Percentiles rank a stretch among this genome's conserved stretches.
Evolutionary conservation across 2,888 invertebrate genomes (phyloP).

Genomic region (Spatulosminthurus flaviceps): DNA sequence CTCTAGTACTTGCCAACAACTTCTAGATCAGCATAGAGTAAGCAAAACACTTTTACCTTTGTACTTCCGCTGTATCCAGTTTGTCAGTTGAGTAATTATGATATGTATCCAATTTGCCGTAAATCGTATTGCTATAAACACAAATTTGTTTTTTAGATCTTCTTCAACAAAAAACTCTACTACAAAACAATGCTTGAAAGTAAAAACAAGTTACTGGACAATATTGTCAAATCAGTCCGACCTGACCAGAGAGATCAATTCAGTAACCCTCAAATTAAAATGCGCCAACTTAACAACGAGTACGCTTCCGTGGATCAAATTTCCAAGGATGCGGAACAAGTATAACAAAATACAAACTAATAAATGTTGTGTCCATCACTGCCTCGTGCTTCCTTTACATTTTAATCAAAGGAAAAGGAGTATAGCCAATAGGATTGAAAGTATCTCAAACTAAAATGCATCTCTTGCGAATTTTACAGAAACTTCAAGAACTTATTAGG

Average conservation of each 20-base stretch:
- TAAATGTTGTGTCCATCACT: too few relatives aligned
- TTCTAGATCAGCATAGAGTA: conserved; percentile 81
- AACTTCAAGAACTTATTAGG: conserved; percentile 79
- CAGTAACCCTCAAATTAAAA: conserved; percentile 72
- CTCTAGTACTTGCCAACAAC: conserved; percentile 71
- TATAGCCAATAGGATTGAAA: too few relatives aligned
- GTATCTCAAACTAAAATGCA: neutral
- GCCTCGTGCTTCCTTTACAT: too few relatives aligned
- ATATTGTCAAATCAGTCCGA: conserved; percentile 81
- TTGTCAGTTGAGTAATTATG: too few relatives aligned
- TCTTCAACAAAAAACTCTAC: conserved; percentile 88
- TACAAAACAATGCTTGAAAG: conserved; percentile 94
- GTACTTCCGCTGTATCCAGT: too few relatives aligned
- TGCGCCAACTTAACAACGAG: conserved; percentile 83
- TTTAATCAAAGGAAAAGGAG: too few relatives aligned
- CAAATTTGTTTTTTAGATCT: conserved; percentile 68
- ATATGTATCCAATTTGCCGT: too few relatives aligned
- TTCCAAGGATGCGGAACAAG: conserved; percentile 79
- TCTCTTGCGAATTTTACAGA: conserved; percentile 65
- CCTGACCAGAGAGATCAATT: conserved; percentile 80
- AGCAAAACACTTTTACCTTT: too few relatives aligned
- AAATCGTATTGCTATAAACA: too few relatives aligned
- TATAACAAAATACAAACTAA: conserved; percentile 47
- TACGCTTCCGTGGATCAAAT: conserved; percentile 81
- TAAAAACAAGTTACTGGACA: conserved; percentile 91